These are phyloP conservation scores for Pimpla rufipes DNA, from an alignment of 2,888 invertebrate species.

Conservation along the genomic window DNA sequence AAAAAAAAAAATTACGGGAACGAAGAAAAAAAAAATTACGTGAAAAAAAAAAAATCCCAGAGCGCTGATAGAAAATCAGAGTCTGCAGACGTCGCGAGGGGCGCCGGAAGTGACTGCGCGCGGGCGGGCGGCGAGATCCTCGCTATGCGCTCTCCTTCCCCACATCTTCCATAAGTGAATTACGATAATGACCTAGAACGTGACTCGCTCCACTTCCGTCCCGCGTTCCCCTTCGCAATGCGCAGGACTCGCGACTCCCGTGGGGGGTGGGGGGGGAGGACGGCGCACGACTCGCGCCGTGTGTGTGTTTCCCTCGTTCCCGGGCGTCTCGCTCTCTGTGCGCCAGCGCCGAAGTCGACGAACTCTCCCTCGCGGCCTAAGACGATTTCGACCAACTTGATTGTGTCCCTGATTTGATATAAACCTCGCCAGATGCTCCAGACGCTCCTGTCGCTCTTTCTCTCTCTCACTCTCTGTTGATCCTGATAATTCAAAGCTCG, in stretches of 20 bases:
- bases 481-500: constrained; percentile 7
- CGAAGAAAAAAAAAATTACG: neutral
- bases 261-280: neutral
- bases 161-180: constrained; percentile 52
- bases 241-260: neutral
- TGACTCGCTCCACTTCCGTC: constrained; percentile 47
- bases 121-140: neutral
- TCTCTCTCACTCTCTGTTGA: too few relatives aligned
- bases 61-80: constrained; percentile 12
- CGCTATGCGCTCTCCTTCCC: neutral
- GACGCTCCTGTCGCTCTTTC: neutral
- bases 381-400: constrained; percentile 70
- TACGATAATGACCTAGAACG: constrained; percentile 64
- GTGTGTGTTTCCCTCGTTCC: too few relatives aligned
- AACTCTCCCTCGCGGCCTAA: neutral
- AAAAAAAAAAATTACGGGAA: constrained; percentile 3
- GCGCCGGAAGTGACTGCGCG: neutral
- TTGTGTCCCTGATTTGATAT: constrained; percentile 63
- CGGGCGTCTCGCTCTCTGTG: neutral
- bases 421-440: constrained; percentile 22
- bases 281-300: too few relatives aligned
- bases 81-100: neutral
- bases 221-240: constrained; percentile 8
- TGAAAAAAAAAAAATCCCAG: neutral
- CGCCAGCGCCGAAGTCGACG: neutral